phyloP scores from a whole-genome alignment of 64 coral and sea anemone species.

The Hydrozoanthus tunicans region DNA sequence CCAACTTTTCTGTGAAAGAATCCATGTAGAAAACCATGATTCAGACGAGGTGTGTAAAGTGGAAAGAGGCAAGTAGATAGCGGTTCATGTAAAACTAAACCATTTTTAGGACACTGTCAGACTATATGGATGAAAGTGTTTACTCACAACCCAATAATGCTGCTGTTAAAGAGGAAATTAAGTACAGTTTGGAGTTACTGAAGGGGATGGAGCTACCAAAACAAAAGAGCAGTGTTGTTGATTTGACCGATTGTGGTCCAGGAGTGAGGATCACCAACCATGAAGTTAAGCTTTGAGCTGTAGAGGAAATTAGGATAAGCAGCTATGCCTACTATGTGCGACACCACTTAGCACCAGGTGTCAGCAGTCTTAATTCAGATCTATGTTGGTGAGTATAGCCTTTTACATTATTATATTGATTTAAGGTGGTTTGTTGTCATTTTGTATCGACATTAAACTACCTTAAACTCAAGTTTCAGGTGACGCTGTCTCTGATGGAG shows the following conservation, averaged over 20 bases:
- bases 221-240: constrained; percentile 17
- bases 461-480: not conserved
- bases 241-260: constrained; percentile 49
- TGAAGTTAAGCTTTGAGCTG: constrained; percentile 42
- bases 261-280: constrained; percentile 48
- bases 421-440: constrained; percentile 6
- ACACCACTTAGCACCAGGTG: constrained; percentile 56
- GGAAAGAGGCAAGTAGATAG: too few species aligned
- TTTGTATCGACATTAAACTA: not conserved
- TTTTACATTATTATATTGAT: not conserved
- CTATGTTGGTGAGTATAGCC: constrained; percentile 49
- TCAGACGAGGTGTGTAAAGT: too few species aligned
- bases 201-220: constrained; percentile 29
- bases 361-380: constrained; percentile 55
- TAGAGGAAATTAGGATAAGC: constrained; percentile 24
- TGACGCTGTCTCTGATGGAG: constrained; percentile 41
- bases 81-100: too few species aligned
- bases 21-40: too few species aligned
- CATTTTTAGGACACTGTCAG: too few species aligned
- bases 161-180: not conserved
- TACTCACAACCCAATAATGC: too few species aligned
- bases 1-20: too few species aligned
- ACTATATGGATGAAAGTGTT: too few species aligned
- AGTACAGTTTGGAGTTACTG: not conserved
- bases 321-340: constrained; percentile 47